phyloP scores from a whole-genome alignment of 2,113 vertebrate species.

The Microcebus tavaratra region DNA sequence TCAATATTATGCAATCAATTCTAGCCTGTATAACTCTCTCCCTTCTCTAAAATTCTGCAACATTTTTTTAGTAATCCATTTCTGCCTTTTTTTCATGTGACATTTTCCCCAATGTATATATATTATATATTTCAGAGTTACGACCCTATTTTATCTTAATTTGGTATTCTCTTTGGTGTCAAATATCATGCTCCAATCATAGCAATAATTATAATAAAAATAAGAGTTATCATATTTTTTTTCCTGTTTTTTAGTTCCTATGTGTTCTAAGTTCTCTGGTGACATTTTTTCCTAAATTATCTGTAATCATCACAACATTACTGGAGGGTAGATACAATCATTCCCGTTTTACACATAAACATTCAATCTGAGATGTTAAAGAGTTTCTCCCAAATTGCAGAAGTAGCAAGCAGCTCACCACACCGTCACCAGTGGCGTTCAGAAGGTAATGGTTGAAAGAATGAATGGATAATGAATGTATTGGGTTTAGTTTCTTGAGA shows the following conservation, averaged over 20 bases:
- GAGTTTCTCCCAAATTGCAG: background rate
- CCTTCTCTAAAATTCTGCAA: background rate
- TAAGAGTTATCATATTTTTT: background rate
- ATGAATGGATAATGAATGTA: slow-evolving; percentile 3
- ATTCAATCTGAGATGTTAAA: background rate
- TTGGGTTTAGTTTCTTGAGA: slow-evolving; percentile 67
- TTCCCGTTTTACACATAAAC: background rate
- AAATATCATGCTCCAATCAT: background rate
- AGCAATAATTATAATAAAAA: background rate
- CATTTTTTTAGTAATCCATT: background rate
- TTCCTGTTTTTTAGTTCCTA: background rate
- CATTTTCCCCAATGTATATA: background rate
- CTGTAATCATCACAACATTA: background rate
- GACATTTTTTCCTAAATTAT: background rate
- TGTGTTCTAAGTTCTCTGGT: background rate
- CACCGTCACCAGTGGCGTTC: background rate
- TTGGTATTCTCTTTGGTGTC: background rate
- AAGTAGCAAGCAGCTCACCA: background rate
- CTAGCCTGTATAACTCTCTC: background rate
- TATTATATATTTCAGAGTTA: background rate
- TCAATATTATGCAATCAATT: background rate
- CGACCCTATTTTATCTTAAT: background rate
- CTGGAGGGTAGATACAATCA: background rate
- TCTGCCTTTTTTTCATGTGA: background rate
- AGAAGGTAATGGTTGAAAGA: background rate